Percentiles rank a stretch among this genome's conserved stretches.
Evolutionary conservation across 2,113 vertebrate genomes (phyloP).

Genomic region (Pontoporia blainvillei): DNA sequence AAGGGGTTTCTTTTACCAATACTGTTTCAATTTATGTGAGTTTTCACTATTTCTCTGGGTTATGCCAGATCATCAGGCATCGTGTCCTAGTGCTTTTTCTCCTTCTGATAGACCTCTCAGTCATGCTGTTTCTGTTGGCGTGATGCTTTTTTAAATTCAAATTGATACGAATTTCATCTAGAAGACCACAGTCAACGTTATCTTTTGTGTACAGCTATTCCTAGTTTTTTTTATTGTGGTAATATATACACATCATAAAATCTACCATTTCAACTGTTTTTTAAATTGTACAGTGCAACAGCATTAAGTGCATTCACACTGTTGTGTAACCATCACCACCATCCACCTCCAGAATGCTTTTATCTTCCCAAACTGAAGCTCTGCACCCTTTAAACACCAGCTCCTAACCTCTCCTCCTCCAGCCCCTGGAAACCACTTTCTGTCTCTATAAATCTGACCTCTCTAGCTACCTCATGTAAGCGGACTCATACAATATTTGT

Average conservation of each 20-base stretch:
- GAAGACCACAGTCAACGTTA: conserved; percentile 8
- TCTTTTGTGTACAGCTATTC: conserved; percentile 6
- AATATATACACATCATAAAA: neutral
- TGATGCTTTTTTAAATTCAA: conserved; percentile 43
- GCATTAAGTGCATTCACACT: neutral
- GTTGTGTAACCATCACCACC: neutral
- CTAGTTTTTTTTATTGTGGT: neutral
- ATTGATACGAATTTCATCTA: neutral
- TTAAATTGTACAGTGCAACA: neutral
- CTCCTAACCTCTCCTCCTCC: too few species aligned
- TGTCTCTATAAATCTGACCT: neutral
- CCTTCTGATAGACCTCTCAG: conserved; percentile 52
- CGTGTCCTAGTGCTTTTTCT: neutral
- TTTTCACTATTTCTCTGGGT: conserved; percentile 59
- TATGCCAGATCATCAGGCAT: conserved; percentile 38
- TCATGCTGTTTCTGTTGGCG: conserved; percentile 60
- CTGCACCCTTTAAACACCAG: neutral
- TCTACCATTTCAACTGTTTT: neutral
- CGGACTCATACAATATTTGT: neutral
- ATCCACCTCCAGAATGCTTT: neutral
- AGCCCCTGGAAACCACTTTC: neutral
- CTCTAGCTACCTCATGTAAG: neutral
- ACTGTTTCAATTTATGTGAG: conserved; percentile 11
- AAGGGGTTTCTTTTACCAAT: neutral
- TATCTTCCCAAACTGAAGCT: neutral